Evolutionary conservation across 2,113 vertebrate species (phyloP).

Genomic region (Oceanites oceanicus): DNA sequence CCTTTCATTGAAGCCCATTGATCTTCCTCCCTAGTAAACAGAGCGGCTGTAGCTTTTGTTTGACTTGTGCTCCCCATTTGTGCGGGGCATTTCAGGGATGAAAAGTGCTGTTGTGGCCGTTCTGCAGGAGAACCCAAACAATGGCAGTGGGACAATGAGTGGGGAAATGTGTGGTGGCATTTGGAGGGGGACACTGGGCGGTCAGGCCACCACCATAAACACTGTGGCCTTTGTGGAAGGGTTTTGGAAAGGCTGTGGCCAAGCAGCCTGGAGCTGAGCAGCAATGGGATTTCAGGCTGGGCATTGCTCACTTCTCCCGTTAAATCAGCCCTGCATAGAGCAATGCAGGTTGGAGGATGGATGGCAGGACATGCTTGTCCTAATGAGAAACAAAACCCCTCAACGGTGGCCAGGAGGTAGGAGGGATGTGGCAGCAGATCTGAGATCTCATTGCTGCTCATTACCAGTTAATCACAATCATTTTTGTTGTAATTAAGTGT

Average conservation of each 20-base stretch:
- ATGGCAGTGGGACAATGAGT: constrained; percentile 1
- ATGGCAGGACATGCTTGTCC: background rate
- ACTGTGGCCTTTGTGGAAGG: background rate
- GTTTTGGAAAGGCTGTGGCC: background rate
- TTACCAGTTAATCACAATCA: background rate
- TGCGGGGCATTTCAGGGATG: constrained; percentile 41
- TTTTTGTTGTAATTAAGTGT: background rate
- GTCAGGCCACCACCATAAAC: background rate
- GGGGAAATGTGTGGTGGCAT: background rate
- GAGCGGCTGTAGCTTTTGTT: constrained; percentile 68
- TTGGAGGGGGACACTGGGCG: background rate
- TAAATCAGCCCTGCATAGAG: background rate
- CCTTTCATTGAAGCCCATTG: constrained; percentile 73
- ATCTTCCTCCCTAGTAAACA: constrained; percentile 67
- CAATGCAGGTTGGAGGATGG: background rate
- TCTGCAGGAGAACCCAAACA: constrained; percentile 22
- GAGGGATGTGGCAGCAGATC: background rate
- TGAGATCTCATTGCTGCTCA: background rate
- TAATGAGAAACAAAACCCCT: background rate
- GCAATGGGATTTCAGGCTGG: background rate
- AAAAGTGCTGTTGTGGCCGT: constrained; percentile 56
- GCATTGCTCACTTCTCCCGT: background rate
- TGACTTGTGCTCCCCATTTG: constrained; percentile 49
- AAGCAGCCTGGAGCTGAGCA: background rate
- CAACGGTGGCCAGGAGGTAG: background rate